Percentiles rank a stretch among this genome's conserved stretches.
Evolutionary conservation across 2,888 invertebrate species (phyloP).

Genomic region (Apodemia mormo): DNA sequence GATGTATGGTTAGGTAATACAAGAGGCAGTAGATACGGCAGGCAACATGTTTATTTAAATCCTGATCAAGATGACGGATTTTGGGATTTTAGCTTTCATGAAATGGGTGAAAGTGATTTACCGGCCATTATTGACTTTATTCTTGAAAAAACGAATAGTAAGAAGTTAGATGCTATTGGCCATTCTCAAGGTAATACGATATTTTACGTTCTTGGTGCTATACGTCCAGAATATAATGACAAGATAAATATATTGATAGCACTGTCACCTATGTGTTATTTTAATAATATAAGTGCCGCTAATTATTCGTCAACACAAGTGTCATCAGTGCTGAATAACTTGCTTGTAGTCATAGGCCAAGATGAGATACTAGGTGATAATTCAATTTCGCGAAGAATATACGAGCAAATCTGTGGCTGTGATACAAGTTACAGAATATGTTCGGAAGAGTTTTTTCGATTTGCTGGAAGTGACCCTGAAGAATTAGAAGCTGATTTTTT

Average conservation of each 20-base stretch:
- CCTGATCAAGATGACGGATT: constrained; percentile 54
- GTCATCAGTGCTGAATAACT: constrained; percentile 48
- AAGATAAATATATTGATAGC: constrained; percentile 76
- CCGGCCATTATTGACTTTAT: constrained; percentile 79
- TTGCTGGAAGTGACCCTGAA: constrained; percentile 71
- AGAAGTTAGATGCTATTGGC: constrained; percentile 82
- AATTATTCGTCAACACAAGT: constrained; percentile 45
- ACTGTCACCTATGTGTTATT: constrained; percentile 79
- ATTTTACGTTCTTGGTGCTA: constrained; percentile 76
- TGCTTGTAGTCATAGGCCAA: constrained; percentile 55
- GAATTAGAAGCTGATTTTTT: constrained; percentile 74
- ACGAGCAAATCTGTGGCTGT: constrained; percentile 35
- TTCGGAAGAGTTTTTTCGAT: constrained; percentile 54
- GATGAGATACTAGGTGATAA: constrained; percentile 42
- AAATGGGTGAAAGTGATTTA: constrained; percentile 85
- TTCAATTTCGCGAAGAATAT: constrained; percentile 27
- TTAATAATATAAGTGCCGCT: constrained; percentile 54
- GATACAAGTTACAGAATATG: constrained; percentile 39
- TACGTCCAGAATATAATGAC: constrained; percentile 75
- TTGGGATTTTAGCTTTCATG: constrained; percentile 84
- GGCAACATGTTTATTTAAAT: constrained; percentile 66
- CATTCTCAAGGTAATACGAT: constrained; percentile 84
- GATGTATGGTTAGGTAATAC: constrained; percentile 63
- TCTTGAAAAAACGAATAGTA: constrained; percentile 61
- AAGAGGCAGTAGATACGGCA: constrained; percentile 83